A percentile compares a stretch with the other conserved stretches of the same genome.
These are phyloP conservation scores for Drosophila subobscura DNA, from an alignment of 1,140 invertebrate genomes.

Conservation along the genomic window DNA sequence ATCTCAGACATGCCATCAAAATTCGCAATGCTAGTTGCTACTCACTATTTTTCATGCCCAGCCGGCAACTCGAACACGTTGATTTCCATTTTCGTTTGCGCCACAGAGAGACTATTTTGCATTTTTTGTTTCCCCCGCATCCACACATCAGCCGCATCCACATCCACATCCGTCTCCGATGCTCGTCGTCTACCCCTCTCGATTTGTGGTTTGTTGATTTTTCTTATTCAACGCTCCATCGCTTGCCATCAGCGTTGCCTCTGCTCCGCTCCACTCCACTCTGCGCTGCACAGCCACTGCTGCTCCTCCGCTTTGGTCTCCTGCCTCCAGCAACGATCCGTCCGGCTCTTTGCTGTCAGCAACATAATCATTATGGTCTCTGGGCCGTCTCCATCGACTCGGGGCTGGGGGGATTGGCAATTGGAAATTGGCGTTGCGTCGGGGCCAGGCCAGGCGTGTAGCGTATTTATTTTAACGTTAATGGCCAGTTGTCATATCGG, in stretches of 20 bases:
- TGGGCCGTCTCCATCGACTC: constrained; percentile 10
- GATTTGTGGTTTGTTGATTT: constrained; percentile 69
- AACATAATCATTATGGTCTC: constrained; percentile 57
- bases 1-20: constrained; percentile 48
- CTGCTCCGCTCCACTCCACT: constrained; percentile 4
- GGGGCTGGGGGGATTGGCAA: constrained; percentile 32
- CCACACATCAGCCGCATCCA: background rate
- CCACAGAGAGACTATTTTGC: constrained; percentile 56
- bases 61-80: constrained; percentile 25
- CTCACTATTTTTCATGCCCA: constrained; percentile 61
- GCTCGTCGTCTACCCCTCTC: constrained; percentile 16
- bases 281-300: background rate
- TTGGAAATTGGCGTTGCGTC: constrained; percentile 48
- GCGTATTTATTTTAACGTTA: constrained; percentile 68
- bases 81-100: constrained; percentile 58
- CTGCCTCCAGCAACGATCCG: background rate
- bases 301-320: constrained; percentile 2
- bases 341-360: constrained; percentile 27
- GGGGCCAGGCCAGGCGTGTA: constrained; percentile 36
- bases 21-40: constrained; percentile 60
- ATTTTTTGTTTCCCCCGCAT: constrained; percentile 30
- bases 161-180: constrained; percentile 26
- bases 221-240: constrained; percentile 66
- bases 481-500: constrained; percentile 66
- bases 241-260: constrained; percentile 24